Evolutionary conservation across 2,888 invertebrate species (phyloP).

Genomic region (Pinctada fucata): DNA sequence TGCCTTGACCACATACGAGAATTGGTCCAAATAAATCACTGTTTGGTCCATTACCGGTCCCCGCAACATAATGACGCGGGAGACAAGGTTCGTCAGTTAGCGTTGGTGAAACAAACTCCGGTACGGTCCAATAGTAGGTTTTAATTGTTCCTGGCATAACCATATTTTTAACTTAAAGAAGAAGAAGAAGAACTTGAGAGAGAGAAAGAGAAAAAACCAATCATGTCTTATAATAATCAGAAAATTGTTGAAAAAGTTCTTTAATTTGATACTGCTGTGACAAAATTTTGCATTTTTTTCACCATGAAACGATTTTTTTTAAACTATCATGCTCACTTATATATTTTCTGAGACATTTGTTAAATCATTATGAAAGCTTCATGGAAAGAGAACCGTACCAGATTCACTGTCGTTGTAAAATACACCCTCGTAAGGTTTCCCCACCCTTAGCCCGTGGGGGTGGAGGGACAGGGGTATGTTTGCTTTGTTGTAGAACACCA

Average conservation of each 20-base stretch:
- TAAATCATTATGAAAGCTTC: too few relatives aligned
- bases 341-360: too few relatives aligned
- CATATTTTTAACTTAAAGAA: background rate
- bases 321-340: too few relatives aligned
- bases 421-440: slow-evolving; percentile 20
- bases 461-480: slow-evolving; percentile 12
- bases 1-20: slow-evolving; percentile 18
- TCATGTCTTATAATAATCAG: too few relatives aligned
- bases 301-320: too few relatives aligned
- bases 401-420: slow-evolving; percentile 19
- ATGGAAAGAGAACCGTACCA: background rate
- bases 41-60: slow-evolving; percentile 15
- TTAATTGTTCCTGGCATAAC: slow-evolving; percentile 13
- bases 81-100: slow-evolving; percentile 13
- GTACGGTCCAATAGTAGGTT: slow-evolving; percentile 33
- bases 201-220: background rate
- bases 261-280: too few relatives aligned
- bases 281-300: too few relatives aligned
- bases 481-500: slow-evolving; percentile 26
- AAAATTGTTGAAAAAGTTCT: too few relatives aligned
- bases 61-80: slow-evolving; percentile 23
- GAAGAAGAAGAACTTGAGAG: too few relatives aligned
- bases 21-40: slow-evolving; percentile 24
- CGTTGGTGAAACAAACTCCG: slow-evolving; percentile 10
- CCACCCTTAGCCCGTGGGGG: slow-evolving; percentile 28